Percentiles rank a stretch among this genome's conserved stretches.
Conservation (phyloP, 2,888 invertebrate species). For the Drosophila algonquin region DNA sequence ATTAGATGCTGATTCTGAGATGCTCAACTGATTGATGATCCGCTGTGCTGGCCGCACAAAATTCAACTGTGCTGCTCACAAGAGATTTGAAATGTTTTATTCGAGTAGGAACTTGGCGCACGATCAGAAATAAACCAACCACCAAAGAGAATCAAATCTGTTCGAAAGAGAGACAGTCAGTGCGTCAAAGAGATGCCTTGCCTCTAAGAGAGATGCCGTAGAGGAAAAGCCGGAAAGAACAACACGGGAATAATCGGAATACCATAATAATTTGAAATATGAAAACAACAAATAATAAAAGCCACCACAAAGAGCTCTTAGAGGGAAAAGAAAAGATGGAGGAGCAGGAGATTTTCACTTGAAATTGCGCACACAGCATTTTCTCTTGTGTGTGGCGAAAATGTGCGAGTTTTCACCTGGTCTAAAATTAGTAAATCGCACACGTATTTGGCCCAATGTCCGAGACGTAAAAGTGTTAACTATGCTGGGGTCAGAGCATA, state of each 20-base stretch:
- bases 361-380: constrained; percentile 52
- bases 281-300: constrained; percentile 22
- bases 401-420: constrained; percentile 65
- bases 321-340: constrained; percentile 41
- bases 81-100: constrained; percentile 76
- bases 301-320: constrained; percentile 36
- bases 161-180: constrained; percentile 32
- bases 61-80: constrained; percentile 70
- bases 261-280: constrained; percentile 31
- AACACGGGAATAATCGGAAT: constrained; percentile 35
- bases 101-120: constrained; percentile 67
- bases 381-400: not conserved
- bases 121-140: constrained; percentile 72
- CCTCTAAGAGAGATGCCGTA: constrained; percentile 3
- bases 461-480: constrained; percentile 68
- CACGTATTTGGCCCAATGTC: constrained; percentile 79
- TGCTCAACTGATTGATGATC: constrained; percentile 42
- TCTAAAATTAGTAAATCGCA: constrained; percentile 76
- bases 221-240: constrained; percentile 62
- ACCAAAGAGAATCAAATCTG: constrained; percentile 43
- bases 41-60: constrained; percentile 69
- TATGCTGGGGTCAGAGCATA: constrained; percentile 74
- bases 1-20: constrained; percentile 13
- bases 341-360: constrained; percentile 66
- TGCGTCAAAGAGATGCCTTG: constrained; percentile 10